Percentiles rank a stretch among this genome's conserved stretches.
phyloP scores from a whole-genome alignment of 2,888 invertebrate genomes.

The Griposia aprilina region DNA sequence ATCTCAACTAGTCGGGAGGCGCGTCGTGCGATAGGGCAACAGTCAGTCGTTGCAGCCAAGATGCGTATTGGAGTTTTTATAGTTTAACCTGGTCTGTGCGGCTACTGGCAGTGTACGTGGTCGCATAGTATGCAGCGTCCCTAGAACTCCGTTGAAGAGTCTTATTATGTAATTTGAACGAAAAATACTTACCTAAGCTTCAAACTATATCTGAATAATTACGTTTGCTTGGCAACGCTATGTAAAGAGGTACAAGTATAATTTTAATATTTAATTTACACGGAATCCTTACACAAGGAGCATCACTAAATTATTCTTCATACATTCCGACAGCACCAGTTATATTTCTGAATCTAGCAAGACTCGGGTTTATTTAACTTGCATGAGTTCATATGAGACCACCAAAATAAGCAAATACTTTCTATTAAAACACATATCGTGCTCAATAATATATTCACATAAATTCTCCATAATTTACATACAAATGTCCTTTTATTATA shows the following conservation, averaged over 20 bases:
- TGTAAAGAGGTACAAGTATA: no score
- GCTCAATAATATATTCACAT: constrained; percentile 25
- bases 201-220: not conserved
- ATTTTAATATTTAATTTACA: not conserved
- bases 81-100: not conserved
- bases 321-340: not conserved
- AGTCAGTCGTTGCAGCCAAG: no score
- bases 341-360: not conserved
- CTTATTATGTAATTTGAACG: no score
- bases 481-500: not conserved
- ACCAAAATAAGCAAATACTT: constrained; percentile 9
- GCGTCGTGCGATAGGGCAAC: no score
- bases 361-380: constrained; percentile 3
- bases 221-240: not conserved
- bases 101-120: no score
- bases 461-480: constrained; percentile 29
- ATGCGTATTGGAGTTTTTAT: no score
- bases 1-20: no score
- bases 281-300: not conserved
- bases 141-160: not conserved
- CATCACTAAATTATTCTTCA: no score
- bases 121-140: not conserved
- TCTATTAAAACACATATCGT: not conserved
- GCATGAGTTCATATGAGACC: not conserved
- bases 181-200: not conserved